phyloP scores from a whole-genome alignment of 2,113 vertebrate genomes.

The Lanius collurio region DNA sequence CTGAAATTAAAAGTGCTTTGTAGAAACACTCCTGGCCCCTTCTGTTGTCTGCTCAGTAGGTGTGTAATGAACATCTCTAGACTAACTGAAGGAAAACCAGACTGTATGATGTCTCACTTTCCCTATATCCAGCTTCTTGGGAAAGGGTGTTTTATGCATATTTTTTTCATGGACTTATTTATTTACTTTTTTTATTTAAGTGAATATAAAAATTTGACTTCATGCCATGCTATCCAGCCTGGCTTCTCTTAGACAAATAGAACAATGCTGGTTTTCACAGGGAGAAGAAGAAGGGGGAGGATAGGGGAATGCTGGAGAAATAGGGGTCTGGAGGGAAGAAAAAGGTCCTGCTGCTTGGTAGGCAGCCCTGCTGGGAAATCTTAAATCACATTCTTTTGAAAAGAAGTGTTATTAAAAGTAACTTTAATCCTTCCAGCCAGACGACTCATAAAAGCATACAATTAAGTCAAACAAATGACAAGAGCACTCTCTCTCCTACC shows the following conservation, averaged over 20 bases:
- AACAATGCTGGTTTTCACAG: slow-evolving; percentile 30
- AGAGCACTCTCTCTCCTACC: slow-evolving; percentile 70
- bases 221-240: not conserved
- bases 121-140: not conserved
- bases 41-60: not conserved
- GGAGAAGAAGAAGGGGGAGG: not conserved
- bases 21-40: not conserved
- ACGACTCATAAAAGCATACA: slow-evolving; percentile 75
- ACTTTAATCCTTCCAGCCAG: slow-evolving; percentile 79
- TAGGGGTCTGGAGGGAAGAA: slow-evolving; percentile 5
- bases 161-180: not conserved
- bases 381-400: slow-evolving; percentile 76
- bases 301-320: not conserved
- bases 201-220: not conserved
- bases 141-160: not conserved
- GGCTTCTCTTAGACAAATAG: not conserved
- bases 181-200: not conserved
- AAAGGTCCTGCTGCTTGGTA: slow-evolving; percentile 59
- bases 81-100: not conserved
- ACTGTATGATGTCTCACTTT: not conserved
- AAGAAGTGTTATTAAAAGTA: slow-evolving; percentile 79
- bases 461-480: slow-evolving; percentile 80
- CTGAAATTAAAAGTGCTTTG: not conserved
- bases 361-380: slow-evolving; percentile 76
- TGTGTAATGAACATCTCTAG: not conserved